Evolutionary conservation across 2,888 invertebrate species (phyloP), one percentile per base, ranked within the genome.

Genomic region (Endomychus coccineus): DNA sequence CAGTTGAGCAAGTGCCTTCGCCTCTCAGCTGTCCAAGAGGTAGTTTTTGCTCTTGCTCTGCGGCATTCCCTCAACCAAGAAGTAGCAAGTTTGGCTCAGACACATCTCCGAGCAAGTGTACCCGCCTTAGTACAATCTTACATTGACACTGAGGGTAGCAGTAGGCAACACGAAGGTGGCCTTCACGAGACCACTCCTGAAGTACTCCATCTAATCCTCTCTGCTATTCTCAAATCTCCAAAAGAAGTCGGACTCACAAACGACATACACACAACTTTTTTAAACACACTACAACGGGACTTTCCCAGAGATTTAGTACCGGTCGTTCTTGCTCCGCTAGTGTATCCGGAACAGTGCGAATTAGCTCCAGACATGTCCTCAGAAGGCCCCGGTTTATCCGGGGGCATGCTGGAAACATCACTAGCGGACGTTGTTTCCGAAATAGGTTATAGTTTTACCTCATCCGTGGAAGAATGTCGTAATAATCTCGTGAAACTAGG

Each of bases 111-210:
- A 61, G 78, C 78, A 62, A 82, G 84, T 62, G 73, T 95, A 46
- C 84, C 91, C 40, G 83, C 85, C 59, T 73, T 95, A 45, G 80
- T 91, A 34, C 81, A 83, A 67, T 83, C 85, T 47, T 91, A 90
- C 67, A 76, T 89, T 48, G 88, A 90, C 65, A 78, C 81, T 65
- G 84, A 84, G 68, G 80, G 81, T 51, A 76, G 73, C 44, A 76
- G 74, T 51, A 74, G 77, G 55, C 78, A 79, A 55, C 60, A 62
- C 60, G 83, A 84, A 62, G 85, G 84, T 52, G 88, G 88, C 49
- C 76, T 94, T 55, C 86, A 88, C 75, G 91, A 92, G 71, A 83
- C 87, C 54, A 83, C 86, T 44, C 84, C 90, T 54, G 91, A 92
- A 74, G 79, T 91, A 45, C 71, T 92, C 54, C 89, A 92, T 69